Conservation (phyloP, 2,888 invertebrate species). For the Lycaena phlaeas region DNA sequence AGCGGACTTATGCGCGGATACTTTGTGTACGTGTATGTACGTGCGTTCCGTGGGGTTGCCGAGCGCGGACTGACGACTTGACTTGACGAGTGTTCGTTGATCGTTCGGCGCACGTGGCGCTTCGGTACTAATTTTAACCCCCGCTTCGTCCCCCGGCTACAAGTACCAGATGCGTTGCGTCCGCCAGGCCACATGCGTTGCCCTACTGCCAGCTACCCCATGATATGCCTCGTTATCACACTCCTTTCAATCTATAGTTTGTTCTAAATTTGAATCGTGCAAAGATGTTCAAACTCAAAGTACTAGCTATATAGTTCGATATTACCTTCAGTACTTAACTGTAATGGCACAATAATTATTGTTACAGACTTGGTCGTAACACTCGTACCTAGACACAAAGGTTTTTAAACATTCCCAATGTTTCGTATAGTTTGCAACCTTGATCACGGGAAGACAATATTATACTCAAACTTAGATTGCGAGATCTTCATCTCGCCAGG, state of each 20-base stretch:
- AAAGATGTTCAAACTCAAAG: background rate
- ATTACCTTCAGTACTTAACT: too few relatives aligned
- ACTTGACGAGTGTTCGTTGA: too few relatives aligned
- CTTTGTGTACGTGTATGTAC: slow-evolving; percentile 34
- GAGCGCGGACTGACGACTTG: slow-evolving; percentile 54
- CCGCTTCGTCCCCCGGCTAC: slow-evolving; percentile 63
- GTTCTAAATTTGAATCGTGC: background rate
- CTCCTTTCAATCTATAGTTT: slow-evolving; percentile 21
- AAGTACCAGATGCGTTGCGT: slow-evolving; percentile 65
- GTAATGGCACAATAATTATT: too few relatives aligned
- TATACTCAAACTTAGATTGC: too few relatives aligned
- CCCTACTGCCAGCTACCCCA: slow-evolving; percentile 54
- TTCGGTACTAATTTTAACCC: slow-evolving; percentile 74
- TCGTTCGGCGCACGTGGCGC: slow-evolving; percentile 62
- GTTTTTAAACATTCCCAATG: too few relatives aligned
- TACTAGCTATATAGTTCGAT: too few relatives aligned
- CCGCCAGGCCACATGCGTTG: slow-evolving; percentile 43
- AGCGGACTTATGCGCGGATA: slow-evolving; percentile 37
- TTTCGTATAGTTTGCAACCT: too few relatives aligned
- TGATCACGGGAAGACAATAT: too few relatives aligned
- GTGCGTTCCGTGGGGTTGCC: slow-evolving; percentile 47
- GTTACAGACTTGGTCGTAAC: too few relatives aligned
- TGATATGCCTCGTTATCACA: slow-evolving; percentile 66
- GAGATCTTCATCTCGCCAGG: too few relatives aligned
- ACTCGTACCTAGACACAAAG: too few relatives aligned